Conservation (phyloP, 2,797 vertebrate genomes). For the Diplodus puntazzo region DNA sequence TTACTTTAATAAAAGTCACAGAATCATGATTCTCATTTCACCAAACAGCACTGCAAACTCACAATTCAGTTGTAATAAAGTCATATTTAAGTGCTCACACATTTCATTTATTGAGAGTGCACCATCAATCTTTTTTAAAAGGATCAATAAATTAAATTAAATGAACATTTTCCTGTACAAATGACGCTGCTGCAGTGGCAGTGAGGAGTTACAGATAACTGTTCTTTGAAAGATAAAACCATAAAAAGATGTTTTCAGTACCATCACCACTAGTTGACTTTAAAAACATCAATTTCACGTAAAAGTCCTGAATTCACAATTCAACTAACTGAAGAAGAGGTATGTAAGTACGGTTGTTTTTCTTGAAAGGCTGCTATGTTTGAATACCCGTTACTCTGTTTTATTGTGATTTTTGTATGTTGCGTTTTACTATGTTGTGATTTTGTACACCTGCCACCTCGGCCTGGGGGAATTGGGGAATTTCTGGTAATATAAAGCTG, state of each 20-base stretch:
- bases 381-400: no score
- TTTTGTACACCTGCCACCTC: no score
- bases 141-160: conserved; percentile 37
- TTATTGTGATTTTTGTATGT: no score
- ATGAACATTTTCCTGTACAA: conserved; percentile 30
- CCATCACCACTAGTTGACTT: not conserved
- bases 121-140: not conserved
- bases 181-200: conserved; percentile 13
- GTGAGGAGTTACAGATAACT: not conserved
- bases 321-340: no score
- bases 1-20: conserved; percentile 47
- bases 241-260: not conserved
- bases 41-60: conserved; percentile 36
- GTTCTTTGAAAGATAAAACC: conserved; percentile 16
- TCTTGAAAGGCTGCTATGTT: no score
- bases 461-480: no score
- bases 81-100: conserved; percentile 5
- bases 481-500: no score
- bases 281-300: not conserved
- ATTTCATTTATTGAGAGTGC: conserved; percentile 1
- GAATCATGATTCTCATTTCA: conserved; percentile 36
- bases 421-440: no score
- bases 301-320: not conserved
- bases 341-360: no score
- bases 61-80: conserved; percentile 25